Evolutionary conservation across 2,888 invertebrate genomes (phyloP), one percentile per base, ranked within the genome.

Genomic region (Therioaphis trifolii): DNA sequence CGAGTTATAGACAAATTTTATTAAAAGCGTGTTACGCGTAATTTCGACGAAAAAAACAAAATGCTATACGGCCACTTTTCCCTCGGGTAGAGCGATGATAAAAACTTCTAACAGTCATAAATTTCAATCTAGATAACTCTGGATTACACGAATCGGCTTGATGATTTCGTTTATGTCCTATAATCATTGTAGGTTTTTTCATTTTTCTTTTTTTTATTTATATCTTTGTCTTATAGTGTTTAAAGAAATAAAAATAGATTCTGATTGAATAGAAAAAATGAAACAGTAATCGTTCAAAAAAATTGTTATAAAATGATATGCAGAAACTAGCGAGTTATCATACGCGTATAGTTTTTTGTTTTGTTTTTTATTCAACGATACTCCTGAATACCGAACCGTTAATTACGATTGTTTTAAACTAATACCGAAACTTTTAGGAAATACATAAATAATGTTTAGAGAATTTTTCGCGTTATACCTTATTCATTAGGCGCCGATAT

Each of bases 41-140:
- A 27, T 75, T 29, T 27, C 15, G 18, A n/a, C 21, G 4, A 2
- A 15, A 15, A 24, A 9, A 40, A 43, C 61, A 46, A 63, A 63
- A 21, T 0, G 24, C 21, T 15, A 66, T 21, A 11, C 21, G n/a
- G 49, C 49, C 18, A 66, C 14, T 66, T 55, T 27, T n/a, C 49
- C 46, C 21, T 35, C 11, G 14, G 15, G 21, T 15, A 9, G 35
- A 9, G 35, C 21, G 21, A 11, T 46, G 21, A 63, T 49, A 49
- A 76, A 63, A 63, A 35, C 43, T 29, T 49, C 15, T 29, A 35
- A 77, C 4, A 35, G 77, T 49, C 21, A 66, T 77, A 76, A 49
- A 76, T 76, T 76, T 35, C 35, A 49, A 66, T 35, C 9, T 66
- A 49, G 27, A 77, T 66, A 77, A 66, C 21, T 24, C 18, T 49